Base-by-base conservation (phyloP, 2,888 invertebrate genomes). In the Zhengitettix transpicula region DNA sequence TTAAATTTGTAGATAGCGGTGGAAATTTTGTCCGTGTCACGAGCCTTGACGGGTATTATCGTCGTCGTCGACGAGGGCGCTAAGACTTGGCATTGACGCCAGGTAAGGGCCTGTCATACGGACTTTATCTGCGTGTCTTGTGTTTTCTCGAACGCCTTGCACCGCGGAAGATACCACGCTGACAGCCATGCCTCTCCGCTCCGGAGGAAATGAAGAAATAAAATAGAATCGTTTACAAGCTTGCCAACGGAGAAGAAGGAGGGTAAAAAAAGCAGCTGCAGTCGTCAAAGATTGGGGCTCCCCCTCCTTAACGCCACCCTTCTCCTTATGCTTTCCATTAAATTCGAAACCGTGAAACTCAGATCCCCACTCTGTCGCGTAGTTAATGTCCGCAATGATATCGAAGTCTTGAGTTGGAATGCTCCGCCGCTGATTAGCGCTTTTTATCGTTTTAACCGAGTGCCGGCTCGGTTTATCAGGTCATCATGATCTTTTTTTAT, bases 181-280 rank as follows among this genome's bases (percentile, higher is more conserved):
- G 56, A 42, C 58, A 16, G 17, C 41, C 41, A 54, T 61, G 40
- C 41, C 56, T 51, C 57, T 53, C 61, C 52, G 51, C 55, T 47
- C 40, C 47, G 44, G 52, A 57, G 61, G 61, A 61, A 61, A 61
- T 59, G 61, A 61, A 61, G 59, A 59, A 61, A 59, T 59, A 59
- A 59, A 61, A 59, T 59, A 59, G 51, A 56, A 59, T 59, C 61
- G 58, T 58, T 58, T 58, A 54, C 41, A 55, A 55, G 55, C 40
- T n/a, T 28, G 41, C 47, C 14, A 47, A n/a, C 12, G 47, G 47
- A 12, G 47, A 47, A 41, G 40, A 41, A 55, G 40, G 41, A 55
- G 55, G 55, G 55, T 28, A 55, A 47, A 47, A 47, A 47, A 47
- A 47, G 47, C 12, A 41, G 41, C 11, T 40, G 55, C 28, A 28